Conservation (phyloP, 2,113 vertebrate genomes). For the Aspidoscelis tigris region DNA sequence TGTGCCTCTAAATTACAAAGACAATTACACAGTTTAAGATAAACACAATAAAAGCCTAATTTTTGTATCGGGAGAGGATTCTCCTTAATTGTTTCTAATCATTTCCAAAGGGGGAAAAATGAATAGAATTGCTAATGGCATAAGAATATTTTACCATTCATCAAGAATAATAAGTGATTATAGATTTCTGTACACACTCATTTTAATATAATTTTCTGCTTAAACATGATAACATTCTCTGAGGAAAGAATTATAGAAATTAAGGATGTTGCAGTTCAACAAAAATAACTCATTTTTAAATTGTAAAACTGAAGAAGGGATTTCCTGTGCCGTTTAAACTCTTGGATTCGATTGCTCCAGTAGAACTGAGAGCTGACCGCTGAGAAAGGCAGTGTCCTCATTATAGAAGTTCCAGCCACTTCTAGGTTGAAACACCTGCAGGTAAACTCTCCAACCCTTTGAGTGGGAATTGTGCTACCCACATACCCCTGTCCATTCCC, state of each 20-base stretch:
- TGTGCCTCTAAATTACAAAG: conserved; percentile 35
- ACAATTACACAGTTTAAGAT: conserved; percentile 28
- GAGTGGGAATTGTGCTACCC: too few species aligned
- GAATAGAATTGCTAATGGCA: conserved; percentile 34
- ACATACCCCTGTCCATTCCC: too few species aligned
- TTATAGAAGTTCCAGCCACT: too few species aligned
- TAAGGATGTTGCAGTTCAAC: conserved; percentile 40
- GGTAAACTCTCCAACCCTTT: too few species aligned
- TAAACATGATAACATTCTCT: conserved; percentile 42
- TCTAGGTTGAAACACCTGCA: too few species aligned
- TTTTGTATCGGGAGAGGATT: conserved; percentile 25
- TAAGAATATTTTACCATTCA: conserved; percentile 53
- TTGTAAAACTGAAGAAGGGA: background rate
- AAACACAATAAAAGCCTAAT: conserved; percentile 40
- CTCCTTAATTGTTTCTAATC: conserved; percentile 38
- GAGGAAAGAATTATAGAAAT: conserved; percentile 44
- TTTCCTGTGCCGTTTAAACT: conserved; percentile 21
- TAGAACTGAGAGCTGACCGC: background rate
- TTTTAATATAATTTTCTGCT: conserved; percentile 54
- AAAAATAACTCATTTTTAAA: conserved; percentile 44
- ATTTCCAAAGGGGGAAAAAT: conserved; percentile 52
- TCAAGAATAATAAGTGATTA: conserved; percentile 51
- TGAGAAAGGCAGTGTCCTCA: too few species aligned
- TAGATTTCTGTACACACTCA: conserved; percentile 38
- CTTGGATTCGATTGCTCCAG: conserved; percentile 12